Conservation (phyloP, 2,113 vertebrate genomes). For the Salvelinus fontinalis region DNA sequence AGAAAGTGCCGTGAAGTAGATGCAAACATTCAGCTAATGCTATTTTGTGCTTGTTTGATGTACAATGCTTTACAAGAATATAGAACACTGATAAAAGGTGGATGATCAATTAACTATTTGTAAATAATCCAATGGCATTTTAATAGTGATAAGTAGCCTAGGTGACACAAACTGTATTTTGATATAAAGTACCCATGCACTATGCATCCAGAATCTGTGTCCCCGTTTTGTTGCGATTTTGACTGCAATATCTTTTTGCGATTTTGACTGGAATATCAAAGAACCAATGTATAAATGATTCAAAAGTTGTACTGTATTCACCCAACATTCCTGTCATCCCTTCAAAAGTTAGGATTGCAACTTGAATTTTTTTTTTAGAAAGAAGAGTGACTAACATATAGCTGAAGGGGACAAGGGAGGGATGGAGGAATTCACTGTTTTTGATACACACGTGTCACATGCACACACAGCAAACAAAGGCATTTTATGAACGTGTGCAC, state of each 20-base stretch:
- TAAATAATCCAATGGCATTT: not conserved
- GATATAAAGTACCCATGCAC: too few species aligned
- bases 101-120: too few species aligned
- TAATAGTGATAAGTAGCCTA: not conserved
- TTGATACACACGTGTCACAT: not conserved
- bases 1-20: not conserved
- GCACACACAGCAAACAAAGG: not conserved
- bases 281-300: not conserved
- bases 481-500: too few species aligned
- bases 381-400: too few species aligned
- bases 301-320: not conserved
- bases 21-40: not conserved
- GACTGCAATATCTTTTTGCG: too few species aligned
- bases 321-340: too few species aligned
- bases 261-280: not conserved
- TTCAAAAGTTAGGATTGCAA: too few species aligned
- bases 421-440: conserved; percentile 1
- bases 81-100: too few species aligned
- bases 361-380: too few species aligned
- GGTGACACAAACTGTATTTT: too few species aligned
- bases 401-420: conserved; percentile 1
- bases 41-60: not conserved
- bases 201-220: too few species aligned
- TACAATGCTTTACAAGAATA: not conserved
- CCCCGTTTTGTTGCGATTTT: too few species aligned